Percentiles rank a stretch among this genome's conserved stretches.
Evolutionary conservation across 2,113 vertebrate species (phyloP).

Genomic region (Aplodontia rufa): DNA sequence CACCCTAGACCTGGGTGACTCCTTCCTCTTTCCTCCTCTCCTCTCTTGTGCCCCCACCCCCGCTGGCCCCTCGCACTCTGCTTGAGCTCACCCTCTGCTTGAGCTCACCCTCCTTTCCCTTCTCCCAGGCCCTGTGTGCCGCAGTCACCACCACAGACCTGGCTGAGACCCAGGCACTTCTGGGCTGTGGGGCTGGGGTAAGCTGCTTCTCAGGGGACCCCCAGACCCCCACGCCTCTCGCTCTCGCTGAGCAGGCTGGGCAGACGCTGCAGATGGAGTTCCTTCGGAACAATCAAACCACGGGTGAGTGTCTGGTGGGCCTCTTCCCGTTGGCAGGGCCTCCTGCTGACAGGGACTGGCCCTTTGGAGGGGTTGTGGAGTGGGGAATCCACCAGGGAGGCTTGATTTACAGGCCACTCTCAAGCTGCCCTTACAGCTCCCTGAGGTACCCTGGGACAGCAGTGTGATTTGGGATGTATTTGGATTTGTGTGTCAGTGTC

Average conservation of each 20-base stretch:
- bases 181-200: constrained; percentile 95
- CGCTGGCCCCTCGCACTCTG: no score
- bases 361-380: background rate
- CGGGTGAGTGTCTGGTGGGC: constrained; percentile 83
- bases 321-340: background rate
- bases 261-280: constrained; percentile 94
- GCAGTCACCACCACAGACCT: constrained; percentile 94
- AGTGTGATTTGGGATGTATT: background rate
- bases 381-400: background rate
- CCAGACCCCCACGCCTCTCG: constrained; percentile 84
- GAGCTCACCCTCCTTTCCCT: background rate
- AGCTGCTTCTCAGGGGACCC: constrained; percentile 89
- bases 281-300: constrained; percentile 91
- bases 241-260: constrained; percentile 87
- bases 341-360: background rate
- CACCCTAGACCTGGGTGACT: background rate
- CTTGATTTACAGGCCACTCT: background rate
- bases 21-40: background rate
- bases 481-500: background rate
- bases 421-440: background rate
- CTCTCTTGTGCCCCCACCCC: accelerated
- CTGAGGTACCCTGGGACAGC: background rate
- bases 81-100: background rate
- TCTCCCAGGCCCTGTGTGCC: constrained; percentile 91
- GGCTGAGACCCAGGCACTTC: constrained; percentile 92